Evolutionary conservation across 2,888 invertebrate genomes (phyloP).

Genomic region (Diaphora mendica): DNA sequence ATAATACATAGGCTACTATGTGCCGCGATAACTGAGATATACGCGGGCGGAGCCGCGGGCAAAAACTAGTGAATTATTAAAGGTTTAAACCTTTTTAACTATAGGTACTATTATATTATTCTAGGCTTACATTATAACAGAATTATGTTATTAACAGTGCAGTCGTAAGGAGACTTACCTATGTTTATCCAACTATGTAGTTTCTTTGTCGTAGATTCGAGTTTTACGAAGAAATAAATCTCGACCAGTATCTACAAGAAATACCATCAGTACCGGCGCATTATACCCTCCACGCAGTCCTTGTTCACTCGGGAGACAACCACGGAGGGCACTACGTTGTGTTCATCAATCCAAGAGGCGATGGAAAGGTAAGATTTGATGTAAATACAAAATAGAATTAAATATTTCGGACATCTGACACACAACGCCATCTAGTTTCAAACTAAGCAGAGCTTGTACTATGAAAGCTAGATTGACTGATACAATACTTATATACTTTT

Average conservation of each 20-base stretch:
- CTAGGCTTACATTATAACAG: background rate
- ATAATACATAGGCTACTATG: too few species aligned
- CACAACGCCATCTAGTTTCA: too few species aligned
- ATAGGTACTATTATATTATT: background rate
- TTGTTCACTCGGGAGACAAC: slow-evolving; percentile 99
- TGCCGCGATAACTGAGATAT: too few species aligned
- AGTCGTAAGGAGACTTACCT: background rate
- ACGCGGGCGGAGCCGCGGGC: too few species aligned
- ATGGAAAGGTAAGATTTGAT: slow-evolving; percentile 90
- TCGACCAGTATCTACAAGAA: slow-evolving; percentile 94
- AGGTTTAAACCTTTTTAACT: background rate
- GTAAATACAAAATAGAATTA: too few species aligned
- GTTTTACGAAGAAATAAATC: slow-evolving; percentile 96
- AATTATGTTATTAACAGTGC: background rate
- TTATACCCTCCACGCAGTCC: slow-evolving; percentile 97
- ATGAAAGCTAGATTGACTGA: too few species aligned
- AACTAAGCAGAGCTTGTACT: too few species aligned
- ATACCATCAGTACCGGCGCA: slow-evolving; percentile 91
- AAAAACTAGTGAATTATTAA: too few species aligned
- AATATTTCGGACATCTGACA: too few species aligned
- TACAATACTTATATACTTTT: too few species aligned
- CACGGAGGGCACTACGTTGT: slow-evolving; percentile 99
- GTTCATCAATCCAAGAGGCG: slow-evolving; percentile 98
- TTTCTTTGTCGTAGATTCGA: slow-evolving; percentile 89
- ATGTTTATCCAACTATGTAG: background rate